phyloP scores from a whole-genome alignment of 2,797 vertebrate genomes.

The Eulemur rubriventer region DNA sequence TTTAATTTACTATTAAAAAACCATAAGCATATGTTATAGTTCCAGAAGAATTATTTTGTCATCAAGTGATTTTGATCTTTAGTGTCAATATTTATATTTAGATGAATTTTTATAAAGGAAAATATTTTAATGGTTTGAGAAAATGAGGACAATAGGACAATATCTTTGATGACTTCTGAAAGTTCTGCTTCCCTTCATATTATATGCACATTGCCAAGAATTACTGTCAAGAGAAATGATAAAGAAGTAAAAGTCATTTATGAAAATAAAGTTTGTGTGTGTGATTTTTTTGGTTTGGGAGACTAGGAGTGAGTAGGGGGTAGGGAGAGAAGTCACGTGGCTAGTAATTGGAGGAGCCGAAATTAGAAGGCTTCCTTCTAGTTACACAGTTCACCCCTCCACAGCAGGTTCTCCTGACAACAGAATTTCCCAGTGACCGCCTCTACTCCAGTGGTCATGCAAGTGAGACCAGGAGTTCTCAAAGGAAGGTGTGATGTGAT shows the following conservation, averaged over 20 bases:
- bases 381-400: background rate
- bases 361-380: background rate
- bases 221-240: conserved; percentile 81
- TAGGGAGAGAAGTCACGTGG: background rate
- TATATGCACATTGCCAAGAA: conserved; percentile 81
- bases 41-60: conserved; percentile 89
- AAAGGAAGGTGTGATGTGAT: background rate
- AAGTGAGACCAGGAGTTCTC: background rate
- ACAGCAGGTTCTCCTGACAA: background rate
- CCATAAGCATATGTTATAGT: conserved; percentile 85
- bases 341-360: no score
- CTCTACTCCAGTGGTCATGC: background rate
- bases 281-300: background rate
- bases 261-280: conserved; percentile 72
- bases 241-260: conserved; percentile 84
- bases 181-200: conserved; percentile 85
- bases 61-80: conserved; percentile 88
- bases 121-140: conserved; percentile 87
- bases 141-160: conserved; percentile 77
- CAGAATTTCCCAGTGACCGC: background rate
- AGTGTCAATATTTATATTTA: conserved; percentile 90
- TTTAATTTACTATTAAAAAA: conserved; percentile 86
- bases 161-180: conserved; percentile 81
- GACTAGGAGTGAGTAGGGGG: background rate
- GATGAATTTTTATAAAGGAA: conserved; percentile 90